Evolutionary conservation across 2,888 invertebrate genomes (phyloP), one percentile per base, ranked within the genome.

Genomic region (Ametastegia equiseti): DNA sequence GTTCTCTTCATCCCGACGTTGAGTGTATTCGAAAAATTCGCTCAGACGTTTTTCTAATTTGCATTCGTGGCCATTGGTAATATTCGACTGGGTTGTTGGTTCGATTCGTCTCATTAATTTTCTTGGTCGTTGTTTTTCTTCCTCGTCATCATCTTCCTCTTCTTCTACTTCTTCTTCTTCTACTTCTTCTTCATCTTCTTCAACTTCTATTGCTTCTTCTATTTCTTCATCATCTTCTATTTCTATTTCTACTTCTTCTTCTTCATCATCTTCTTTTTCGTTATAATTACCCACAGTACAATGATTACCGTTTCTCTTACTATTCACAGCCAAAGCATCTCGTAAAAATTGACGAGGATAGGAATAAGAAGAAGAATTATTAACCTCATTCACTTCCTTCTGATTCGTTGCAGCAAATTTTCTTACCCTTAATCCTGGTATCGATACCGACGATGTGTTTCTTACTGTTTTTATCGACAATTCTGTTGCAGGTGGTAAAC

Each of bases 11-110:
- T 89, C 89, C 39, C 89, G 84, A 80, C 85, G 84, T 83, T 87
- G 87, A 39, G 87, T 86, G 82, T 88, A 90, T 81, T 88, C 87
- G 80, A 90, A 82, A 83, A 90, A 88, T 85, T 89, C 87, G 78
- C 83, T 85, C 54, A 89, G 82, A 82, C 87, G 87, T 81, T 86
- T 86, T 83, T 89, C 88, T 82, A 85, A 80, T 75, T 83, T 80
- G 23, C 71, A 80, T 54, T 71, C 71, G 77, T 84, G 79, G 42
- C 83, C 39, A 47, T 82, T 19, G 73, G 19, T 36, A 23, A 19
- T 11, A 15, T 15, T 11, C 15, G 15, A 11, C 3, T 13, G 15
- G 0, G 57, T 39, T 81, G 67, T n/a, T 45, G 4, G 5, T 54
- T 60, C 39, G 33, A 71, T 80, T 60, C 60, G 36, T 23, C 71